phyloP scores from a whole-genome alignment of 2,888 invertebrate species.

The Chydorus sphaericus region DNA sequence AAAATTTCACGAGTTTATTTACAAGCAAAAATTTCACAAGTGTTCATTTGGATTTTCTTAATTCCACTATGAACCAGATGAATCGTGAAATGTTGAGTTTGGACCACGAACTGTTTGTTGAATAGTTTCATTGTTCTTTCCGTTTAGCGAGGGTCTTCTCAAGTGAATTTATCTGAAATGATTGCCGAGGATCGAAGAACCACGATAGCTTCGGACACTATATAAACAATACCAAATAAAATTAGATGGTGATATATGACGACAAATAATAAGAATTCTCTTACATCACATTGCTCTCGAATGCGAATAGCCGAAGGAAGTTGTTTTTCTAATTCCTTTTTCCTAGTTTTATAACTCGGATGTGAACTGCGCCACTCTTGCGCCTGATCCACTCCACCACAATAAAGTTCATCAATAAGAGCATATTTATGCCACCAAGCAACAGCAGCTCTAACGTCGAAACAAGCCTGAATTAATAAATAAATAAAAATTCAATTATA shows the following conservation, averaged over 20 bases:
- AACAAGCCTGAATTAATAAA: conserved; percentile 28
- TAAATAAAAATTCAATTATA: neutral
- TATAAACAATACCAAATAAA: conserved; percentile 12
- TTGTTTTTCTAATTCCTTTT: conserved; percentile 29
- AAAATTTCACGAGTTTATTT: no score
- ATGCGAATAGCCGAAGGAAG: conserved; percentile 30
- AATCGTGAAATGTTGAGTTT: no score
- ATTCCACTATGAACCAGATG: no score
- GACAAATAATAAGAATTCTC: neutral
- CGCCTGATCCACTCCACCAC: no score
- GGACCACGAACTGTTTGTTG: no score
- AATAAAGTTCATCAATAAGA: no score
- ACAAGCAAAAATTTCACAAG: no score
- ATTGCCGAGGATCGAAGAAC: conserved; percentile 18
- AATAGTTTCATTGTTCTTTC: no score
- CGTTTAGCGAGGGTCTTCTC: no score
- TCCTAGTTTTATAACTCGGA: conserved; percentile 35
- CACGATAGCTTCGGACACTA: conserved; percentile 22
- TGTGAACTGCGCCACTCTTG: conserved; percentile 40
- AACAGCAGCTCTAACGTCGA: conserved; percentile 39
- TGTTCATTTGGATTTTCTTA: no score
- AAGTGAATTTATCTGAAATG: no score
- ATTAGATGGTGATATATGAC: neutral
- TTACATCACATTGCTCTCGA: conserved; percentile 23
- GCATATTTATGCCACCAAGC: conserved; percentile 36